phyloP scores from a whole-genome alignment of 2,113 vertebrate genomes.

The Rhabdornis inornatus region DNA sequence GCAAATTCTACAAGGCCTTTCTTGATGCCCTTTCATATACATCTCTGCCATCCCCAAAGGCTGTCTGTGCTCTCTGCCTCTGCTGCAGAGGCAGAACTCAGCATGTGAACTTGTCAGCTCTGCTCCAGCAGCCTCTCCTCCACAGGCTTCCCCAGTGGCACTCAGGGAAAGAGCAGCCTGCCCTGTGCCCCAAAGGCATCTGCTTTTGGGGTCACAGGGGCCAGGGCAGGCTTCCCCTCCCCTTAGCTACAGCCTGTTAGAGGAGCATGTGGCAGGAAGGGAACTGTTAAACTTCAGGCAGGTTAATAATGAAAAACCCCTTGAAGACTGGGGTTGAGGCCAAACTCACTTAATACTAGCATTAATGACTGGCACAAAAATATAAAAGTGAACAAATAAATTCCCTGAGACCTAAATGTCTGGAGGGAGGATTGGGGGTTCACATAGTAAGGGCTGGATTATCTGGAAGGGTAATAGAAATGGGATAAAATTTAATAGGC shows the following conservation, averaged over 20 bases:
- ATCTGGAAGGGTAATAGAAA: background rate
- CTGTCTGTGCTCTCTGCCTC: background rate
- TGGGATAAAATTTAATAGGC: background rate
- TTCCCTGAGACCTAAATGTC: background rate
- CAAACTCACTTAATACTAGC: background rate
- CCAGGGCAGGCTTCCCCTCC: background rate
- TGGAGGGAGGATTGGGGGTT: background rate
- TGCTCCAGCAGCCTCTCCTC: background rate
- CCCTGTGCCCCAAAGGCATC: background rate
- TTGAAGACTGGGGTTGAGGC: background rate
- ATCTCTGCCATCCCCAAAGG: background rate
- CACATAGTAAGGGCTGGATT: background rate
- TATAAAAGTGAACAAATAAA: background rate
- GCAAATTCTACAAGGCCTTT: background rate
- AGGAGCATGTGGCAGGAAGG: background rate
- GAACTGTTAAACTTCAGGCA: background rate
- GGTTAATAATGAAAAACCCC: background rate
- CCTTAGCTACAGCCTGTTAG: background rate
- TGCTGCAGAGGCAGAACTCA: background rate
- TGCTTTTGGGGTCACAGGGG: background rate
- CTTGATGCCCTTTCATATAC: background rate
- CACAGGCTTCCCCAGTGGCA: background rate
- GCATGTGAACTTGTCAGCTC: rapidly evolving
- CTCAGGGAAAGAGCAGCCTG: background rate
- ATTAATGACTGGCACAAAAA: background rate